Evolutionary conservation across 1,140 invertebrate genomes (phyloP).

Genomic region (Drusus annulatus): DNA sequence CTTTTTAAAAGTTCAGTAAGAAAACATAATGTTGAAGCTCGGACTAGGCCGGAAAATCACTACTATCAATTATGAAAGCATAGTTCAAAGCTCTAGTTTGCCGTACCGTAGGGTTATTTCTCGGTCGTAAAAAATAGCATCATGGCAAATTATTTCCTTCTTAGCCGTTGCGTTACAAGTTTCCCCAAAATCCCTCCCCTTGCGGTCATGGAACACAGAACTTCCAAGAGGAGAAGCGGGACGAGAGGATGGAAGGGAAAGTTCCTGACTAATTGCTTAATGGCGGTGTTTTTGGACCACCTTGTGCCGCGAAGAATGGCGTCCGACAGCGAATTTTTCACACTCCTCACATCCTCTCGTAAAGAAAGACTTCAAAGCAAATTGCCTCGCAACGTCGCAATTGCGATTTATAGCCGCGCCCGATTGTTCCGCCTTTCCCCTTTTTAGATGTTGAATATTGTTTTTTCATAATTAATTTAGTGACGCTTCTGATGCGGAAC

Average conservation of each 20-base stretch:
- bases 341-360: slow-evolving; percentile 20
- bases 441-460: slow-evolving; percentile 4
- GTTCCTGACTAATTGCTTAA: slow-evolving; percentile 26
- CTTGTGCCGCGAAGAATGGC: slow-evolving; percentile 25
- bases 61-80: too few species aligned
- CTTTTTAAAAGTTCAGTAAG: too few species aligned
- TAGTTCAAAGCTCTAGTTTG: too few species aligned
- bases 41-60: too few species aligned
- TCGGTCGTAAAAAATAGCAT: too few species aligned
- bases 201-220: neutral
- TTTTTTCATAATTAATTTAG: slow-evolving; percentile 29
- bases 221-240: neutral
- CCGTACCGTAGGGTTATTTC: too few species aligned
- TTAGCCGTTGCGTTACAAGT: too few species aligned
- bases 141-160: too few species aligned
- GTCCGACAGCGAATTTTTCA: slow-evolving; percentile 39
- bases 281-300: neutral
- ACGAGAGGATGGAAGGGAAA: neutral
- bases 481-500: neutral
- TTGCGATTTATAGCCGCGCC: slow-evolving; percentile 40
- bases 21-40: too few species aligned
- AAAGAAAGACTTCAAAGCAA: slow-evolving; percentile 46
- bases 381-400: slow-evolving; percentile 45
- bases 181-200: too few species aligned
- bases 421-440: slow-evolving; percentile 12